Base-by-base conservation (phyloP, 2,888 invertebrate genomes). In the Biston betularia region DNA sequence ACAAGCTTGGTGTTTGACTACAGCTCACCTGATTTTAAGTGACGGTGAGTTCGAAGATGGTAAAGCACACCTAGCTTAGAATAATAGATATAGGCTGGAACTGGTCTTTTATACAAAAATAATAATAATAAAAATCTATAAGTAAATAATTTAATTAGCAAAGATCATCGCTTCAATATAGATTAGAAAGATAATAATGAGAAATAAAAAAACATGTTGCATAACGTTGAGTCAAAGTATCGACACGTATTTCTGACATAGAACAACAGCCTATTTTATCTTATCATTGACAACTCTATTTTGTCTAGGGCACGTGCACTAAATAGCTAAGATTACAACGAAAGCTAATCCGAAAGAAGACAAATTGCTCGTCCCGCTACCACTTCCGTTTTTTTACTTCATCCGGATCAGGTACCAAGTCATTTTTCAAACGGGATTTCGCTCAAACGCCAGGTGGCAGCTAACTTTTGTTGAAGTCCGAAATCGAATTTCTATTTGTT, bases 401-500 rank as follows among this genome's bases (percentile, higher is more conserved):
- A 35, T 49, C 44, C 49, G 48, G 61, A 68, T 68, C 58, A 44
- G n/a, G 46, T 57, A 24, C 53, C 53, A 65, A 63, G 72, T 73
- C 71, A 76, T 80, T 79, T 79, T 72, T 80, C 79, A 80, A 74
- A 65, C 49, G 69, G 76, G 75, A 80, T 79, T 80, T 79, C 77
- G 73, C 76, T 80, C 72, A 72, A 63, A 71, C 68, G 71, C 73
- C 80, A 78, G 75, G 75, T 77, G 75, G 68, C 52, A 64, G 65
- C 53, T 49, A 67, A 63, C 63, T 67, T n/a, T 63, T 63, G 61
- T 62, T 65, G 69, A 68, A 71, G 65, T 73, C 71, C 55, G 60
- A 69, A 75, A 76, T 76, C 74, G 74, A 72, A 73, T 67, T 79
- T 71, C 73, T 75, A 77, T 75, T 69, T 73, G 75, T 66, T 72